Evolutionary conservation across 1,140 invertebrate species (phyloP), one percentile per base, ranked within the genome.

Genomic region (Pentalonia nigronervosa): DNA sequence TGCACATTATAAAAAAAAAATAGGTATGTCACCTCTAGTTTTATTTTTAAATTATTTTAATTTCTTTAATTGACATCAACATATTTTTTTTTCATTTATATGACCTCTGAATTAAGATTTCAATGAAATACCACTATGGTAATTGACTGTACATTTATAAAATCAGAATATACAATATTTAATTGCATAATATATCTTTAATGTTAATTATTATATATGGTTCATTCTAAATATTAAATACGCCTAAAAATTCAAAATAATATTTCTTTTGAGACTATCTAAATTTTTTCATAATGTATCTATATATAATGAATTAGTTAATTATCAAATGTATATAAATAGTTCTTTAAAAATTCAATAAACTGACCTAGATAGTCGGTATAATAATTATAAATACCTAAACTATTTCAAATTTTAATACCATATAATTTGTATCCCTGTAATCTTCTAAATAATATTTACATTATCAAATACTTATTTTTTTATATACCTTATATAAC

Each of bases 101-200:
- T 88, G 30, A 88, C n/a, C 87, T 88, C 8, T 88, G 87, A 88
- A 88, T n/a, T 50, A 50, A 34, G 7, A 53, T 88, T 88, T 48
- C n/a, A 34, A 88, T 88, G 7, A 34, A n/a, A 48, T 50, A 50
- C 45, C 20, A 30, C 34, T 20, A n/a, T 48, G 7, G 25, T 87
- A 14, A 76, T 76, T 76, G 60, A 76, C 60, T n/a, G 8, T 60
- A 67, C 4, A 30, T 30, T 67, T 11, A 67, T 67, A 67, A 67
- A 67, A 67, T 81, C 2, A 41, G 20, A 36, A 21, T 21, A 83
- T 23, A 36, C 9, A 83, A 83, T 83, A 23, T 83, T 83, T 83
- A 2, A 83, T 20, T 83, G 8, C 21, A 41, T 83, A 83, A 47
- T 48, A 48, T 48, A 48, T 48, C 47, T 14, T 48, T 17, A 7